Percentiles rank a stretch among this genome's conserved stretches.
phyloP scores from a whole-genome alignment of 2,888 invertebrate genomes.

The Epistrophe eligans region DNA sequence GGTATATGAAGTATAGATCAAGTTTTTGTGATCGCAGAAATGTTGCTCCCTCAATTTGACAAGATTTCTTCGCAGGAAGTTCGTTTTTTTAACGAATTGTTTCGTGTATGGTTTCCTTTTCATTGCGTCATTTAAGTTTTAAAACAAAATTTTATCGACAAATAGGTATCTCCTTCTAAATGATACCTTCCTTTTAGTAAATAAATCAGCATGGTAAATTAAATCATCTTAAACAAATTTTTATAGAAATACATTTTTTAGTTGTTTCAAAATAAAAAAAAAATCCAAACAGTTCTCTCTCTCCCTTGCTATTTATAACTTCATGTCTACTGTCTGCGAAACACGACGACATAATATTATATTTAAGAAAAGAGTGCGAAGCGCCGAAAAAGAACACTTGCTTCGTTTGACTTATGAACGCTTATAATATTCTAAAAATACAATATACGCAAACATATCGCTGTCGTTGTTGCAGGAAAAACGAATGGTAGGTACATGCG shows the following conservation, averaged over 20 bases:
- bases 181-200: neutral
- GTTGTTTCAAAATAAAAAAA: slow-evolving; percentile 10
- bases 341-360: slow-evolving; percentile 64
- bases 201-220: neutral
- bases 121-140: no score
- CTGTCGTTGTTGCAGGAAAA: slow-evolving; percentile 48
- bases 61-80: no score
- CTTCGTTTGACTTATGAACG: slow-evolving; percentile 64
- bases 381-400: slow-evolving; percentile 74
- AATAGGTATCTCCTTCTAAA: neutral
- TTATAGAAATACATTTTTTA: neutral
- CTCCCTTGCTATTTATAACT: slow-evolving; percentile 66
- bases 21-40: no score
- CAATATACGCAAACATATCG: slow-evolving; percentile 35
- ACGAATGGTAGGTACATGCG: slow-evolving; percentile 54
- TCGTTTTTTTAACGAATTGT: no score
- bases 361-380: slow-evolving; percentile 47
- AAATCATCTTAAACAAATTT: neutral
- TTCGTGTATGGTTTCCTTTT: no score
- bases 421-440: slow-evolving; percentile 65
- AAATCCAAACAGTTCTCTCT: neutral
- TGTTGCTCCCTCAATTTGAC: no score
- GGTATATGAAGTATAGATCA: no score
- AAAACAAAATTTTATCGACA: neutral
- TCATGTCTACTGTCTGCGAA: slow-evolving; percentile 68